Base-by-base conservation (phyloP, 2,888 invertebrate genomes). In the Torymus auratus region DNA sequence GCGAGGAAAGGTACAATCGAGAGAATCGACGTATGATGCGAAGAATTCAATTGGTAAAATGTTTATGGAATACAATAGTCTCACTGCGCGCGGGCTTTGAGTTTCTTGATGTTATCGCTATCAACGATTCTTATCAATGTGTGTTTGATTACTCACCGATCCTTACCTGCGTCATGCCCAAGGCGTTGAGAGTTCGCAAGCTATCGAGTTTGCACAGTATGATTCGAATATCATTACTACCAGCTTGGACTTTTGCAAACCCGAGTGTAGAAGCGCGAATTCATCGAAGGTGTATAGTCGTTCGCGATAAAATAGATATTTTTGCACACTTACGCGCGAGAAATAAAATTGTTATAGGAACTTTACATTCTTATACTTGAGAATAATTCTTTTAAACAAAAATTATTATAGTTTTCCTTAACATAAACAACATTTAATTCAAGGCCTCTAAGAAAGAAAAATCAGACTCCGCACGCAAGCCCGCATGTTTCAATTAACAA, bases 81-180 rank as follows among this genome's bases (percentile, higher is more conserved):
- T 62, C 13, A 4, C 13, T 13, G 15, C 17, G 17, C 5, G 13
- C 12, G 62, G 23, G 4, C 23, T 62, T 62, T 41, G 7, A 41
- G 41, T 41, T 53, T 41, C n/a, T 1, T 15, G 41, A 65, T 65
- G n/a, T 67, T 60, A 68, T 55, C 69, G 62, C 17, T 20, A 17
- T 12, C 62, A 41, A 56, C n/a, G 55, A 69, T 52, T 61, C 53
- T 77, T 70, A 70, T 58, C 41, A 41, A 7, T 23, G 55, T 71
- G 41, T 52, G 53, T 72, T 72, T 67, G 65, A 78, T 78, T 72
- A 78, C 65, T 68, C 72, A 72, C 10, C 41, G 53, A 72, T 4
- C 10, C 17, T 56, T 55, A 60, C 53, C 28, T 56, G 56, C 69
- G 69, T 78, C 78, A 72, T 28, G n/a, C 28, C 13, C 23, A 14